Conservation (phyloP, 2,797 vertebrate species). For the Gobionotothen gibberifrons region DNA sequence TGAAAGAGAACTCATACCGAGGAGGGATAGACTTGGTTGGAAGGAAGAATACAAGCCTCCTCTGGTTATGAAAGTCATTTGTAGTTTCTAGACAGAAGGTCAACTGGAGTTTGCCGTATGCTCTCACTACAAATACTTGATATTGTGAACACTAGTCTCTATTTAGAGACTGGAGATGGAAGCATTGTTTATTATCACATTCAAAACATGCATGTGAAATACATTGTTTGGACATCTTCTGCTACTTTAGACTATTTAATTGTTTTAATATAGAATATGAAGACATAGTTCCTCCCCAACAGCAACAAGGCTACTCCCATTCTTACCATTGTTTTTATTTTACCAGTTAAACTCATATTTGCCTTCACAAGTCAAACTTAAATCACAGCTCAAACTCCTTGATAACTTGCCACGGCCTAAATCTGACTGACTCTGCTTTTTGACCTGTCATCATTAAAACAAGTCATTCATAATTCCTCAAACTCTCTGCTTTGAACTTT, state of each 20-base stretch:
- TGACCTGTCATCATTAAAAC: background rate
- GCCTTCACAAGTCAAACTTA: background rate
- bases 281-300: background rate
- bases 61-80: constrained; percentile 37
- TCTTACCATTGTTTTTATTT: background rate
- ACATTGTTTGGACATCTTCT: constrained; percentile 1
- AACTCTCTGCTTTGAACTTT: constrained; percentile 1
- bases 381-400: background rate
- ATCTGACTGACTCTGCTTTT: background rate
- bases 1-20: constrained; percentile 51
- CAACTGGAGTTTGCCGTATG: constrained; percentile 36
- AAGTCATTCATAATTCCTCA: constrained; percentile 2
- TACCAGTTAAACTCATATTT: background rate
- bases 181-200: background rate
- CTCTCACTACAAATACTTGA: background rate
- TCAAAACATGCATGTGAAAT: constrained; percentile 6
- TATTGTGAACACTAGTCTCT: background rate
- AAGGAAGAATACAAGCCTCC: constrained; percentile 8
- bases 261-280: background rate
- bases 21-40: constrained; percentile 29
- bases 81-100: constrained; percentile 44
- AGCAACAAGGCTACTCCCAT: background rate
- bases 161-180: background rate
- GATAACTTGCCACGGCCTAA: background rate
- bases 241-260: background rate